phyloP scores from a whole-genome alignment of 2,113 vertebrate species.

The Thermophis baileyi region DNA sequence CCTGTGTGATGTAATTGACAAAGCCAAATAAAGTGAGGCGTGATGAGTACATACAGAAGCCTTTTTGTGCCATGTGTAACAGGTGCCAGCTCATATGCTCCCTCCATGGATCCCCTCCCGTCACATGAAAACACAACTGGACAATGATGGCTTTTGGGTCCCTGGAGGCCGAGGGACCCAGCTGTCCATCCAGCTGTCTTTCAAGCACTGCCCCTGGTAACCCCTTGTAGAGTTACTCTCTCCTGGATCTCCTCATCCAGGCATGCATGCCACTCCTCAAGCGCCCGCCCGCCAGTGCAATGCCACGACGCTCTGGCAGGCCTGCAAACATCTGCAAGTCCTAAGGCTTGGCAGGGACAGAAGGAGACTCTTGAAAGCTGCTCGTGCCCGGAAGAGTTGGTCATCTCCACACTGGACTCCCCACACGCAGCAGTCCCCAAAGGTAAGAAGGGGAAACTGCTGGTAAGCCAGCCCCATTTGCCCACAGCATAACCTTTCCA shows the following conservation, averaged over 20 bases:
- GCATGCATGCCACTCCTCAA: neutral
- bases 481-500: no score
- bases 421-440: neutral
- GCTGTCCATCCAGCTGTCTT: neutral
- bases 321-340: neutral
- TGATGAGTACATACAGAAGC: neutral
- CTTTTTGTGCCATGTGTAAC: neutral
- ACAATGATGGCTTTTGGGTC: neutral
- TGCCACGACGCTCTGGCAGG: neutral
- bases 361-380: neutral
- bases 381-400: neutral
- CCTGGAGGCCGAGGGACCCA: neutral
- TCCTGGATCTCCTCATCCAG: neutral
- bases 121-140: neutral
- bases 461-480: neutral
- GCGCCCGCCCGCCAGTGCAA: neutral
- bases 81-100: neutral
- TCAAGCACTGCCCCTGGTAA: neutral
- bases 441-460: neutral
- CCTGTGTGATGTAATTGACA: neutral
- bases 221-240: neutral
- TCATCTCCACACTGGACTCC: neutral
- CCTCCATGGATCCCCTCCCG: neutral
- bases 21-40: neutral
- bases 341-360: neutral